Conservation (phyloP, 2,113 vertebrate genomes). For the Bos taurus region DNA sequence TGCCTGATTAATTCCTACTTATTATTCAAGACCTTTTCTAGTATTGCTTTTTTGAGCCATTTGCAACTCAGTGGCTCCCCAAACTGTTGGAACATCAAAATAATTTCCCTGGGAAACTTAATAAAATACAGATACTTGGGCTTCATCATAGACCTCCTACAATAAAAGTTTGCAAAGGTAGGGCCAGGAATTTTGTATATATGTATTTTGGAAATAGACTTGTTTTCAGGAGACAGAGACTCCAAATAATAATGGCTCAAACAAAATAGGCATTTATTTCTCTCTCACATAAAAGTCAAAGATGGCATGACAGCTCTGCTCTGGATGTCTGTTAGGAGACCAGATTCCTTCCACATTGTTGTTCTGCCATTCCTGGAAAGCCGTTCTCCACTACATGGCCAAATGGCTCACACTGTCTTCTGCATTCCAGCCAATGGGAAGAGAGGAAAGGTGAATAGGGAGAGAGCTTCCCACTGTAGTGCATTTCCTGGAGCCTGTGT, state of each 20-base stretch:
- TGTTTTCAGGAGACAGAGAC: neutral
- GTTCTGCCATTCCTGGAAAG: neutral
- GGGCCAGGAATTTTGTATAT: neutral
- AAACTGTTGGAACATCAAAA: neutral
- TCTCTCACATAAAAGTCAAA: neutral
- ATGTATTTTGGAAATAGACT: neutral
- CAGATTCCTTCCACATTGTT: neutral
- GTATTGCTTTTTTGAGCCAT: neutral
- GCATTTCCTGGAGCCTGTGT: neutral
- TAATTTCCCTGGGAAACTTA: neutral
- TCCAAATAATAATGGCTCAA: neutral
- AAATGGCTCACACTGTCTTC: neutral
- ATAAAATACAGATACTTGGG: neutral
- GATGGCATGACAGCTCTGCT: neutral
- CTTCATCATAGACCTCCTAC: neutral
- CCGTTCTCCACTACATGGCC: neutral
- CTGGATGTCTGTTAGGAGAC: neutral
- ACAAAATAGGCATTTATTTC: neutral
- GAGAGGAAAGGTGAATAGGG: neutral
- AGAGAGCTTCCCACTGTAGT: neutral
- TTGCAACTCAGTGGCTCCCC: neutral
- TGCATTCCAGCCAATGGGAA: neutral
- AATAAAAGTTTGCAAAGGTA: neutral
- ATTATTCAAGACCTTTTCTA: neutral
- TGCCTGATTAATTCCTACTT: neutral